phyloP scores from a whole-genome alignment of 2,888 invertebrate genomes.

The Cephus runcator region DNA sequence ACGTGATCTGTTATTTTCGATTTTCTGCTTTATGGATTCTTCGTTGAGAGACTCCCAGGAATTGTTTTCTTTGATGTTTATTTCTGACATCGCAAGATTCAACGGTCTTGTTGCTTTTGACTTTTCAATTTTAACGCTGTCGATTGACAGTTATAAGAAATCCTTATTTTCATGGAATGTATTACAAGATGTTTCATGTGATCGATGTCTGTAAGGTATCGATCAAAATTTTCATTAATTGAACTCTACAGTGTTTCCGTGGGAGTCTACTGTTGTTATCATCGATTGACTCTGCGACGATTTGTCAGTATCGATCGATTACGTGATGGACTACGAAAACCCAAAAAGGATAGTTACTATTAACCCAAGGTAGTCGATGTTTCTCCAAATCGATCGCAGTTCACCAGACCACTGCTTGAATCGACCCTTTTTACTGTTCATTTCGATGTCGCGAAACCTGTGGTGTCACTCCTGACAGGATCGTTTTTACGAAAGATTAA shows the following conservation, averaged over 20 bases:
- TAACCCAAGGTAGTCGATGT: neutral
- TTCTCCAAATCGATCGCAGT: neutral
- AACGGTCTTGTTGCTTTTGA: neutral
- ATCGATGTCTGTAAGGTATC: neutral
- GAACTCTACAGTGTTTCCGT: neutral
- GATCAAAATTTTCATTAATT: neutral
- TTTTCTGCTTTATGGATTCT: neutral
- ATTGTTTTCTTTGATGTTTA: neutral
- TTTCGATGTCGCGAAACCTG: neutral
- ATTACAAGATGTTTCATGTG: neutral
- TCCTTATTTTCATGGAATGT: neutral
- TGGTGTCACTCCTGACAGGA: neutral
- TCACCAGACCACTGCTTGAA: neutral
- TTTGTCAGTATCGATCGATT: neutral
- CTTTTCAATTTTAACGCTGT: neutral
- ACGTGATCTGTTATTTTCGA: neutral
- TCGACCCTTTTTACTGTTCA: conserved; percentile 1
- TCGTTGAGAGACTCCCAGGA: neutral
- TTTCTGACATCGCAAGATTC: neutral
- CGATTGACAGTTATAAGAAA: neutral
- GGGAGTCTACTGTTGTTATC: neutral
- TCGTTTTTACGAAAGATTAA: neutral
- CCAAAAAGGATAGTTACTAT: neutral
- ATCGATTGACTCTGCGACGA: neutral
- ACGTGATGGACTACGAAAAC: neutral